Evolutionary conservation across 2,113 vertebrate species (phyloP).

Genomic region (Odobenus rosmarus): DNA sequence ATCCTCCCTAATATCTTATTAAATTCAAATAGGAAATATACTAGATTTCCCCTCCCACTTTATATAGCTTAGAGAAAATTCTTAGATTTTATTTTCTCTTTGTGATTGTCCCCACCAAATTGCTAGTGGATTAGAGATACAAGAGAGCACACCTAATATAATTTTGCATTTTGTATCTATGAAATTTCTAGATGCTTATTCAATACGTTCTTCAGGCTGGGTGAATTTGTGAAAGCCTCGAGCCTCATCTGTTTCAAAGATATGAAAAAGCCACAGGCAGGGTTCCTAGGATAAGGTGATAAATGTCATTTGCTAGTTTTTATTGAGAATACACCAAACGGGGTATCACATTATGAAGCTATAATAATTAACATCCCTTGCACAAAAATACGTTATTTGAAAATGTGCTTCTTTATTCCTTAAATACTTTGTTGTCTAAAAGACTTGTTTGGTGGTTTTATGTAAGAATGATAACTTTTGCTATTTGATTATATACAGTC

Average conservation of each 20-base stretch:
- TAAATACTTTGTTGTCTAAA: background rate
- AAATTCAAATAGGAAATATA: background rate
- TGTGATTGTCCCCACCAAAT: background rate
- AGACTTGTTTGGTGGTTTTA: background rate
- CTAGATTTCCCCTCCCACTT: background rate
- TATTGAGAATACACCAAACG: background rate
- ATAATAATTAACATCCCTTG: background rate
- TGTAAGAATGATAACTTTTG: background rate
- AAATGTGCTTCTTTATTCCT: conserved; percentile 10
- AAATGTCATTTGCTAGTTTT: conserved; percentile 48
- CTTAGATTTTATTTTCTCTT: background rate
- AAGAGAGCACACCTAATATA: background rate
- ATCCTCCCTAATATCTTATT: background rate
- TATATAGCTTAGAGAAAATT: background rate
- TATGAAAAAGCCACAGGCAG: background rate
- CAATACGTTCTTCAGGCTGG: background rate
- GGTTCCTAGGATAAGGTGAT: conserved; percentile 1
- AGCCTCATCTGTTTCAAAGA: background rate
- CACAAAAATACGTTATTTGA: background rate
- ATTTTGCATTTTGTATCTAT: conserved; percentile 9
- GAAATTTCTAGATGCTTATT: background rate
- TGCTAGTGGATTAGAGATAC: background rate
- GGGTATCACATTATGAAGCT: background rate
- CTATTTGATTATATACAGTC: background rate
- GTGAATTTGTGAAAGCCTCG: background rate